These are phyloP conservation scores for Strongylocentrotus purpuratus DNA, from an alignment of 35 echinoderm and acorn worm genomes.

Conservation along the genomic window DNA sequence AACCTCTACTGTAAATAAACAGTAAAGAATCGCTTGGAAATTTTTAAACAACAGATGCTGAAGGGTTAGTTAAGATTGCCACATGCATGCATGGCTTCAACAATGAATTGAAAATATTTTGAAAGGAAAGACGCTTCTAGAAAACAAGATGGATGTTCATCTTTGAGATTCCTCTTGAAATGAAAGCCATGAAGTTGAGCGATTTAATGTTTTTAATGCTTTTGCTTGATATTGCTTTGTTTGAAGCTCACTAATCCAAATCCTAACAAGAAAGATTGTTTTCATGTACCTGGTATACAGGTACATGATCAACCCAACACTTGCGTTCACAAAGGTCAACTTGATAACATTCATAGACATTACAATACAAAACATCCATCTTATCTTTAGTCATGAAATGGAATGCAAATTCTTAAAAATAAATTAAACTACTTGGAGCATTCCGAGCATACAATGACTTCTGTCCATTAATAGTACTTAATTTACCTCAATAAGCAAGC, in stretches of 20 bases:
- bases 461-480: not conserved
- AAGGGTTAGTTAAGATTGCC: not conserved
- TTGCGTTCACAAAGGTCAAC: too few relatives aligned
- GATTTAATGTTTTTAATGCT: too few relatives aligned
- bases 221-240: too few relatives aligned
- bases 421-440: slow-evolving; percentile 57
- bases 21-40: too few relatives aligned
- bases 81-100: not conserved
- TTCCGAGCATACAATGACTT: slow-evolving; percentile 27
- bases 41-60: too few relatives aligned
- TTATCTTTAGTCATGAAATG: not conserved
- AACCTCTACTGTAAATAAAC: too few relatives aligned
- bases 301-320: too few relatives aligned
- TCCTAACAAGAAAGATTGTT: too few relatives aligned
- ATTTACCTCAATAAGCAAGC: not conserved
- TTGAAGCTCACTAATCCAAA: too few relatives aligned
- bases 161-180: not conserved
- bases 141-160: not conserved
- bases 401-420: slow-evolving; percentile 34
- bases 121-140: not conserved
- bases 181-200: not conserved
- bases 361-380: not conserved
- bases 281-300: too few relatives aligned
- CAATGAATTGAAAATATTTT: not conserved
- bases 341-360: not conserved